phyloP scores from a whole-genome alignment of 2,888 invertebrate genomes.

The Asteroscopus sphinx region DNA sequence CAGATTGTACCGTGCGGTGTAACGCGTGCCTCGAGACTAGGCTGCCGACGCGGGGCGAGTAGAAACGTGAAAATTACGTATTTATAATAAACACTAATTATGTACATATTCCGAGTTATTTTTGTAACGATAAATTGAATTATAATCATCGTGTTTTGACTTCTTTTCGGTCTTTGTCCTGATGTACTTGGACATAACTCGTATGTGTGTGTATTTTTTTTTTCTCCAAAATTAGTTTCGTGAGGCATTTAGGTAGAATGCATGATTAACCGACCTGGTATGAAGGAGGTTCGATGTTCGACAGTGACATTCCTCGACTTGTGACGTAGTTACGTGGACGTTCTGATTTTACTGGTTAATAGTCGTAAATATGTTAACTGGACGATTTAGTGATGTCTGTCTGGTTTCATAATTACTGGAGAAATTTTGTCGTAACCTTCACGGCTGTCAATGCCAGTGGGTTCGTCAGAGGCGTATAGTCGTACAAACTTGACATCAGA shows the following conservation, averaged over 20 bases:
- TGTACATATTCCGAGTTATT: conserved; percentile 74
- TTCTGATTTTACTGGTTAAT: conserved; percentile 4
- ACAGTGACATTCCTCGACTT: conserved; percentile 16
- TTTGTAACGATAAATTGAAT: conserved; percentile 65
- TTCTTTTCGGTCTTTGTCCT: conserved; percentile 29
- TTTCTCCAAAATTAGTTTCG: conserved; percentile 25
- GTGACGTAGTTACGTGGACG: conserved; percentile 15
- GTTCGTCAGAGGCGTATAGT: neutral
- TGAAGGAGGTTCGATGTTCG: conserved; percentile 16
- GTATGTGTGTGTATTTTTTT: too few species aligned
- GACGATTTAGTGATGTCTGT: conserved; percentile 1
- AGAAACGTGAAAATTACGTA: conserved; percentile 73
- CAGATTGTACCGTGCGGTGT: conserved; percentile 76
- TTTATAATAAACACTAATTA: conserved; percentile 82
- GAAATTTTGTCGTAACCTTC: conserved; percentile 13
- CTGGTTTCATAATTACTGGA: conserved; percentile 20
- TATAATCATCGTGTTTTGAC: conserved; percentile 60
- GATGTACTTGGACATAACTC: conserved; percentile 8
- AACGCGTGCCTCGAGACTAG: conserved; percentile 78
- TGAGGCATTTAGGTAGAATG: conserved; percentile 27
- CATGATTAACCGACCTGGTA: conserved; percentile 28
- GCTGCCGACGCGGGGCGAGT: conserved; percentile 47
- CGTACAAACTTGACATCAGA: neutral
- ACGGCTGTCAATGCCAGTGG: neutral
- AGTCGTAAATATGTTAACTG: conserved; percentile 24